Evolutionary conservation across 1,140 invertebrate species (phyloP).

Genomic region (Batillaria attramentaria): DNA sequence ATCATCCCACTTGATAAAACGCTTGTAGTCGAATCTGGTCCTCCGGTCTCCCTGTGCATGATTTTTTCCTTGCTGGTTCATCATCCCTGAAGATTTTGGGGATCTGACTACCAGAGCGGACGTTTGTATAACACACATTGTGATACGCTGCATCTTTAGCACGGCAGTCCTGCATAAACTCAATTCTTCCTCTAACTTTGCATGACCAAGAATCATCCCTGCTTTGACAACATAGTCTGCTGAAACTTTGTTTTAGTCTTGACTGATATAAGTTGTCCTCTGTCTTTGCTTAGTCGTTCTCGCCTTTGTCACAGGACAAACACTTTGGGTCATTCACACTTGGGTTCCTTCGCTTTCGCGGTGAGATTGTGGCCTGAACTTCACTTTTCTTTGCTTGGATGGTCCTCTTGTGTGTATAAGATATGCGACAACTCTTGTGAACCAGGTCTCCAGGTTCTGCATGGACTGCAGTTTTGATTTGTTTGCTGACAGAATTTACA

Average conservation of each 20-base stretch:
- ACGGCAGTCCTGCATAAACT: slow-evolving; percentile 16
- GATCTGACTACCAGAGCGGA: slow-evolving; percentile 4
- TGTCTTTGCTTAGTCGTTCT: not conserved
- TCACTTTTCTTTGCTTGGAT: not conserved
- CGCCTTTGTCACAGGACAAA: slow-evolving; percentile 9
- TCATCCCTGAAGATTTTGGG: slow-evolving; percentile 6
- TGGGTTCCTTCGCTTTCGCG: not conserved
- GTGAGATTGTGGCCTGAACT: not conserved
- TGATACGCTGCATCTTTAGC: not conserved
- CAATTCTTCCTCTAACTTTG: slow-evolving; percentile 7
- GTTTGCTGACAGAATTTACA: not conserved
- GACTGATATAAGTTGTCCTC: not conserved
- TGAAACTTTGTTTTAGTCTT: slow-evolving; percentile 1
- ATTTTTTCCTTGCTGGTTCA: not conserved
- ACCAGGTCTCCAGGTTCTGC: not conserved
- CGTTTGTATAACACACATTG: not conserved
- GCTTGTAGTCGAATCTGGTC: slow-evolving; percentile 6
- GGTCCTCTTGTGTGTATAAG: not conserved
- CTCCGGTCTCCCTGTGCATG: not conserved
- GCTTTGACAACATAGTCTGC: not conserved
- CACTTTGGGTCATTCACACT: not conserved
- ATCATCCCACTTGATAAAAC: not conserved
- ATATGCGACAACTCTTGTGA: not conserved
- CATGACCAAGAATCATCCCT: slow-evolving; percentile 1
- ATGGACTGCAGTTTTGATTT: not conserved